phyloP scores from a whole-genome alignment of 2,797 vertebrate species.

The Strix occidentalis region DNA sequence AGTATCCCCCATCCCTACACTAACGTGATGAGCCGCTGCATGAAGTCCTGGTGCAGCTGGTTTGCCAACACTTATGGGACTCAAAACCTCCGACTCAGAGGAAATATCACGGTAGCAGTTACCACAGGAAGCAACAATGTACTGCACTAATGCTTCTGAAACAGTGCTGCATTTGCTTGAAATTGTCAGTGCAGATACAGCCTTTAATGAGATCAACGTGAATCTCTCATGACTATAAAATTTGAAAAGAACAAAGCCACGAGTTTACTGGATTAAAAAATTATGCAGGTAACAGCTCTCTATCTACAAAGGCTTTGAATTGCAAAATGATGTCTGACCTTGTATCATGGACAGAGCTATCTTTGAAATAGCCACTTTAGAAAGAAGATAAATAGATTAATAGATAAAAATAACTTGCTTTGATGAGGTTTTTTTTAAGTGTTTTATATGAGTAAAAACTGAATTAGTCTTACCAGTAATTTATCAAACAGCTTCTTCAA shows the following conservation, averaged over 20 bases:
- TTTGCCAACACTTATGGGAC: neutral
- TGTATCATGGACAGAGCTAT: neutral
- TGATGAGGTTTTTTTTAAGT: neutral
- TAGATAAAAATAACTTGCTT: neutral
- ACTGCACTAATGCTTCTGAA: neutral
- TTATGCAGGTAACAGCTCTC: neutral
- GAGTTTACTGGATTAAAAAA: neutral
- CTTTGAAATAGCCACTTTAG: neutral
- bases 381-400: neutral
- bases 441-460: neutral
- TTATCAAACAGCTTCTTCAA: slow-evolving; percentile 95
- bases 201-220: neutral
- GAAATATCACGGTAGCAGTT: neutral
- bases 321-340: neutral
- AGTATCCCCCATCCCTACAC: neutral
- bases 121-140: neutral
- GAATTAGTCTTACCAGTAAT: slow-evolving; percentile 86
- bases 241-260: neutral
- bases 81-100: neutral
- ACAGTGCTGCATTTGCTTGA: neutral
- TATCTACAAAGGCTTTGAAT: neutral
- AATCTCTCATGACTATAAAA: neutral
- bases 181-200: neutral
- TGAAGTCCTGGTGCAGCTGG: neutral
- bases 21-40: neutral